phyloP scores from a whole-genome alignment of 2,888 invertebrate species.

The Sycophila texana region DNA sequence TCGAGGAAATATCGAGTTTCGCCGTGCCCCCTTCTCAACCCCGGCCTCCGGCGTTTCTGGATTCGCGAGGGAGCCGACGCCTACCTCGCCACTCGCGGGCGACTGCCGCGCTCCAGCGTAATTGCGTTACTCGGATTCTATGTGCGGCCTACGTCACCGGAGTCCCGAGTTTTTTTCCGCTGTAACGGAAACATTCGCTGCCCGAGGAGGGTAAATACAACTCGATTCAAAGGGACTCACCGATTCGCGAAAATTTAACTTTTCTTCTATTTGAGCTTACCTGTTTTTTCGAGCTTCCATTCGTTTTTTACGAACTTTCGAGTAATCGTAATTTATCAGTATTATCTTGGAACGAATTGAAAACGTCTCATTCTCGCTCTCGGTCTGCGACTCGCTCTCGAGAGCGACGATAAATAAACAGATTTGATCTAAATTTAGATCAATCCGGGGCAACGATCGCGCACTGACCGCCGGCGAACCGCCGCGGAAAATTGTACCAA shows the following conservation, averaged over 20 bases:
- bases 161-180: background rate
- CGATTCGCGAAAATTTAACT: no score
- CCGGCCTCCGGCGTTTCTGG: background rate
- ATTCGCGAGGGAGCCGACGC: constrained; percentile 6
- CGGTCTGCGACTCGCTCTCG: background rate
- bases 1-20: constrained; percentile 72
- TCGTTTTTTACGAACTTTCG: no score
- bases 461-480: background rate
- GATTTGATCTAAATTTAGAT: constrained; percentile 42
- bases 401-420: constrained; percentile 45
- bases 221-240: no score
- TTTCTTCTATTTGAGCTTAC: no score
- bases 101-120: background rate
- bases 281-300: no score
- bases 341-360: background rate
- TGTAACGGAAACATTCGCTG: no score
- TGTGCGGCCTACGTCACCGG: background rate
- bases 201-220: no score
- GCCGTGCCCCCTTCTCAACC: constrained; percentile 19
- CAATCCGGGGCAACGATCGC: constrained; percentile 39
- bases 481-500: background rate
- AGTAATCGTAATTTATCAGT: no score
- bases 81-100: background rate
- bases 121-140: background rate
- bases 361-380: background rate